Evolutionary conservation across 2,797 vertebrate genomes (phyloP).

Genomic region (Syngnathus rostellatus): DNA sequence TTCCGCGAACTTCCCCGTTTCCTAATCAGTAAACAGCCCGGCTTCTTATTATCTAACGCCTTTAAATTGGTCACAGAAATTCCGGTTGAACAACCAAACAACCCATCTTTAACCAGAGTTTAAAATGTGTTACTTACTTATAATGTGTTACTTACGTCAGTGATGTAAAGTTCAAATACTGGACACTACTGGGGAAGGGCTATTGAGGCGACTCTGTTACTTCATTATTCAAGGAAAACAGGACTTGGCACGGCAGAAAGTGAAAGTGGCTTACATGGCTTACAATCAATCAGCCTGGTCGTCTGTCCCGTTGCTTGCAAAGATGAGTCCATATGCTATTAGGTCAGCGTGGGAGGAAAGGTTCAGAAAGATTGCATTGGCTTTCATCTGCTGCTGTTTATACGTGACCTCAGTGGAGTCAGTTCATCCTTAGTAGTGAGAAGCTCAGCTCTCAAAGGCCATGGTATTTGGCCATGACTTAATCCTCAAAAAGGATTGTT

Average conservation of each 20-base stretch:
- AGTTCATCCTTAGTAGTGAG: conserved; percentile 17
- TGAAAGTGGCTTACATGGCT: conserved; percentile 19
- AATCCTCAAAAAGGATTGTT: conserved; percentile 68
- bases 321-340: conserved; percentile 23
- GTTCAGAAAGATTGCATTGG: conserved; percentile 32
- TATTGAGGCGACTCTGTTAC: conserved; percentile 55
- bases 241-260: conserved; percentile 33
- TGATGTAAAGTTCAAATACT: conserved; percentile 55
- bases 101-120: conserved; percentile 54
- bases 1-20: too few species aligned
- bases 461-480: conserved; percentile 54
- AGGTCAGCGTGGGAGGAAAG: conserved; percentile 17
- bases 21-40: too few species aligned
- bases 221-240: conserved; percentile 48
- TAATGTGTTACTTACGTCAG: not conserved
- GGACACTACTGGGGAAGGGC: conserved; percentile 30
- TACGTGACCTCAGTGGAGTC: conserved; percentile 19
- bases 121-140: conserved; percentile 50
- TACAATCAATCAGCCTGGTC: conserved; percentile 27
- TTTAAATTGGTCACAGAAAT: too few species aligned
- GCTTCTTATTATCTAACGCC: too few species aligned
- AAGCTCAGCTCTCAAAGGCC: conserved; percentile 34
- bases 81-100: conserved; percentile 48
- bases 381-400: conserved; percentile 28
- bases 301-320: conserved; percentile 25